Percentiles rank a stretch among this genome's conserved stretches.
Conservation (phyloP, 2,888 invertebrate genomes). For the Lymantria dispar region DNA sequence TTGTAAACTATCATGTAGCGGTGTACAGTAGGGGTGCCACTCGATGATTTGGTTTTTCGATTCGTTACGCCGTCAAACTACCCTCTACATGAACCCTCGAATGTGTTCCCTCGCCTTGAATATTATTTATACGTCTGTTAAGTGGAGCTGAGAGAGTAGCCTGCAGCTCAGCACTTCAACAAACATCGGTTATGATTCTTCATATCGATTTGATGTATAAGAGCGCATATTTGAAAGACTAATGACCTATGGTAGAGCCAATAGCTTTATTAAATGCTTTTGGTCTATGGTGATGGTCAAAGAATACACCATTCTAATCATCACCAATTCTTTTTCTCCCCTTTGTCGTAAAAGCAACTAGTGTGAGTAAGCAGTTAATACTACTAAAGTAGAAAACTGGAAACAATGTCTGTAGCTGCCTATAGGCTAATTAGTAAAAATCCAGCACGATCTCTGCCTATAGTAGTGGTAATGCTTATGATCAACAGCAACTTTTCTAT, state of each 20-base stretch:
- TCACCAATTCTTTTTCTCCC: too few species aligned
- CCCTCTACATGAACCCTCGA: constrained; percentile 77
- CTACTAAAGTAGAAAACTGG: too few species aligned
- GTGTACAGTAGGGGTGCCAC: constrained; percentile 78
- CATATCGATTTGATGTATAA: constrained; percentile 58
- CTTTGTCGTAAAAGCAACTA: too few species aligned
- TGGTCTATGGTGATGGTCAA: too few species aligned
- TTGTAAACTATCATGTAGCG: constrained; percentile 78
- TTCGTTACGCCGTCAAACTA: constrained; percentile 83
- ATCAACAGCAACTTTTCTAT: too few species aligned
- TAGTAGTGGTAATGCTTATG: too few species aligned
- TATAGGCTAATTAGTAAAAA: too few species aligned
- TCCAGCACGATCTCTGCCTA: too few species aligned
- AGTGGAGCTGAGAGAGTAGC: constrained; percentile 80
- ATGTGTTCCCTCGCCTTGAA: constrained; percentile 80
- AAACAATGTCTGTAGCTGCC: too few species aligned
- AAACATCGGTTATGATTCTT: constrained; percentile 76
- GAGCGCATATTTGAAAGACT: constrained; percentile 8
- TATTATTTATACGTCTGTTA: constrained; percentile 83
- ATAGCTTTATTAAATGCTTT: neutral
- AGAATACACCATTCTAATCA: too few species aligned
- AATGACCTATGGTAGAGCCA: neutral
- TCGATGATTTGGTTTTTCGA: constrained; percentile 83
- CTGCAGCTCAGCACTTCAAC: constrained; percentile 78
- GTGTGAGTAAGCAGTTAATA: too few species aligned